These are phyloP conservation scores for Semotilus atromaculatus DNA, from an alignment of 2,797 vertebrate species.

Conservation along the genomic window DNA sequence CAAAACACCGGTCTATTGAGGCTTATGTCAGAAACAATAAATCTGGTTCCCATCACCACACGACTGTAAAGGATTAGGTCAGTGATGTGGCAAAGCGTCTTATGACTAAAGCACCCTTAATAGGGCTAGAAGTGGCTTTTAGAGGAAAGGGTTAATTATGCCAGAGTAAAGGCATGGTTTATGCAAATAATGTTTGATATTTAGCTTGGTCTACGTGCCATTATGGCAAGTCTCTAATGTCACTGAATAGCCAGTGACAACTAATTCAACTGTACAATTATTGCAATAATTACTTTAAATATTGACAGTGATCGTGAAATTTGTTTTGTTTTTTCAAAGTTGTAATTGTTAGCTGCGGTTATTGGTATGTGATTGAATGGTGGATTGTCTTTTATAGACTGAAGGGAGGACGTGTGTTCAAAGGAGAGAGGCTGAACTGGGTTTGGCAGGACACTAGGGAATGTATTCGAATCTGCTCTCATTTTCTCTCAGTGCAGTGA, in stretches of 20 bases:
- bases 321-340: neutral
- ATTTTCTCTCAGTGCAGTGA: conserved; percentile 36
- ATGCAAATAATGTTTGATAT: conserved; percentile 17
- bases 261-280: neutral
- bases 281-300: neutral
- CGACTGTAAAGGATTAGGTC: conserved; percentile 34
- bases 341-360: conserved; percentile 21
- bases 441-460: conserved; percentile 23
- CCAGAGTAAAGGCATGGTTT: neutral
- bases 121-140: neutral
- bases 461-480: conserved; percentile 42
- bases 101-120: neutral
- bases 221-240: neutral
- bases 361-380: neutral
- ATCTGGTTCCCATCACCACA: conserved; percentile 1
- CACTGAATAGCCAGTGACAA: neutral
- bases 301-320: neutral
- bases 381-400: neutral
- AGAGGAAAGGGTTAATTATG: conserved; percentile 13
- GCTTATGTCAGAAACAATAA: conserved; percentile 38
- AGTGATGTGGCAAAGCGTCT: conserved; percentile 5
- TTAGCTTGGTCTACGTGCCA: neutral
- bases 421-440: conserved; percentile 22
- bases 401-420: neutral
- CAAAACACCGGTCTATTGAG: conserved; percentile 23